Evolutionary conservation across 2,888 invertebrate genomes (phyloP).

Genomic region (Conus canariensis): DNA sequence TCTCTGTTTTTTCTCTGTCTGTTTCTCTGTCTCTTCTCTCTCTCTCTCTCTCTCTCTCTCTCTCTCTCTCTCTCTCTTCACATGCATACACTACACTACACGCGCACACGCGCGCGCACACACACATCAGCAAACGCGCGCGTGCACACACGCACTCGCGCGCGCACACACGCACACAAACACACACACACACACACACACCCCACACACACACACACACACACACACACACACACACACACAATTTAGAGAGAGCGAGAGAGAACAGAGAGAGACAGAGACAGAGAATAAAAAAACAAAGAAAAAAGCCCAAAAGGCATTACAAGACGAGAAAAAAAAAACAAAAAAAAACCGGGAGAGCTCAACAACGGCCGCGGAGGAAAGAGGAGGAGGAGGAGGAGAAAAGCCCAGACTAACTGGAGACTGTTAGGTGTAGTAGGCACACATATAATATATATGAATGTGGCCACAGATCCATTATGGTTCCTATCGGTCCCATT

Average conservation of each 20-base stretch:
- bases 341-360: no score
- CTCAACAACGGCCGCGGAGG: no score
- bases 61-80: no score
- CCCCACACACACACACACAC: conserved; percentile 29
- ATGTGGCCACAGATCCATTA: neutral
- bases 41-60: no score
- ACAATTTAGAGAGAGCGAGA: no score
- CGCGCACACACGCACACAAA: conserved; percentile 24
- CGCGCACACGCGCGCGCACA: neutral
- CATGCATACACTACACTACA: neutral
- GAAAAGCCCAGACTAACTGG: no score
- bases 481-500: neutral
- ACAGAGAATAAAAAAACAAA: neutral
- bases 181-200: conserved; percentile 25
- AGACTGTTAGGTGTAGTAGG: no score
- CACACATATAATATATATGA: neutral
- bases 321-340: no score
- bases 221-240: conserved; percentile 32
- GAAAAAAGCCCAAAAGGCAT: neutral
- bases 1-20: no score
- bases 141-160: neutral
- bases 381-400: no score
- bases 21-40: no score
- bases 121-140: no score
- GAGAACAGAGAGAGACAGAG: neutral